phyloP scores from a whole-genome alignment of 53 echinoderm and acorn worm species.

The Pentamera pediparva region DNA sequence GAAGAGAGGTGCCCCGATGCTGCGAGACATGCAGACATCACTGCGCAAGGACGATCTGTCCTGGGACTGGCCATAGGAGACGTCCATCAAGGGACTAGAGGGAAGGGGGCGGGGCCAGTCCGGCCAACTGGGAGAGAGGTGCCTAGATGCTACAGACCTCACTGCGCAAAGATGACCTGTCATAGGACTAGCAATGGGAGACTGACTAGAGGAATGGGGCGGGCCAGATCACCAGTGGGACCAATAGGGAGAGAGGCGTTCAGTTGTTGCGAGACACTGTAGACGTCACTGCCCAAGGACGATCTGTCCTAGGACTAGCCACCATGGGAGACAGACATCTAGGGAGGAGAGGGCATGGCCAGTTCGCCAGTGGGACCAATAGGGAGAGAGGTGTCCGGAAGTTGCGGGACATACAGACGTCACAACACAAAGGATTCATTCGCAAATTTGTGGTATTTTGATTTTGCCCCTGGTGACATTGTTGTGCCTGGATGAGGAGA shows the following conservation, averaged over 20 bases:
- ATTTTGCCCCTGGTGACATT: too few species aligned
- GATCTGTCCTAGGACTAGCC: conserved; percentile 83
- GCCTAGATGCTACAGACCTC: too few species aligned
- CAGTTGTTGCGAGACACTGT: conserved; percentile 65
- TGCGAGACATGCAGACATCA: conserved; percentile 81
- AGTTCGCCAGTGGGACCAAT: too few species aligned
- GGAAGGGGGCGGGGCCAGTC: conserved; percentile 64
- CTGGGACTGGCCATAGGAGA: conserved; percentile 65
- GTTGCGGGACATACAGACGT: conserved; percentile 79
- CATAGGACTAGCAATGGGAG: too few species aligned
- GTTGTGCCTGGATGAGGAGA: too few species aligned
- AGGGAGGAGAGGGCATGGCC: background rate
- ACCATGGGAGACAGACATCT: background rate
- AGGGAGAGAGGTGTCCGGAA: conserved; percentile 32
- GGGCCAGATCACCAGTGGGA: conserved; percentile 31
- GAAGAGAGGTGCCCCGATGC: conserved; percentile 36
- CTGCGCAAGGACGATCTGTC: conserved; percentile 83
- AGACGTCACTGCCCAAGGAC: conserved; percentile 83
- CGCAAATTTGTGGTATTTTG: too few species aligned
- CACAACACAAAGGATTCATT: conserved; percentile 77
- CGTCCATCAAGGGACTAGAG: too few species aligned
- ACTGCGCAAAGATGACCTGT: too few species aligned
- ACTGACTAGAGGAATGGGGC: too few species aligned
- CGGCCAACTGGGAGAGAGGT: too few species aligned
- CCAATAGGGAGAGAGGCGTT: conserved; percentile 16